Evolutionary conservation across 2,113 vertebrate species (phyloP).

Genomic region (Glareola pratincola): DNA sequence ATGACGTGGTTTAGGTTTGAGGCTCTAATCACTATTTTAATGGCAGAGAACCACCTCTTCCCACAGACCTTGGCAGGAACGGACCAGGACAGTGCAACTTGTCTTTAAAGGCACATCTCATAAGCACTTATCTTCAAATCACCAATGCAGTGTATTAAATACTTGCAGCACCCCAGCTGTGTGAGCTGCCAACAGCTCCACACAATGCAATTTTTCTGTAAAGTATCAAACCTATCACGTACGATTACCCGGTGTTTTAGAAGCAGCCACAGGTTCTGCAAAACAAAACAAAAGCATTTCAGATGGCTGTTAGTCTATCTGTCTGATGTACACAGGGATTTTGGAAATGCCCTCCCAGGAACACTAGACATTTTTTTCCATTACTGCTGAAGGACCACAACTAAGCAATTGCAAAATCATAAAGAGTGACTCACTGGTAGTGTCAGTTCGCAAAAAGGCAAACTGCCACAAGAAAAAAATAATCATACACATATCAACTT

Average conservation of each 20-base stretch:
- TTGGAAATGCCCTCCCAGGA: not conserved
- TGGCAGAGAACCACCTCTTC: not conserved
- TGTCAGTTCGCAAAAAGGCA: constrained; percentile 39
- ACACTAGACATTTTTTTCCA: not conserved
- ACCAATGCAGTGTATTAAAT: not conserved
- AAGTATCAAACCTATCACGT: not conserved
- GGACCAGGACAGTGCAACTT: not conserved
- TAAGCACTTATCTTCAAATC: not conserved
- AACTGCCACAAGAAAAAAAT: not conserved
- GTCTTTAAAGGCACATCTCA: not conserved
- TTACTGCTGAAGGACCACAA: constrained; percentile 34
- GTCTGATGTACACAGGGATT: not conserved
- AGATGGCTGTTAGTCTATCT: not conserved
- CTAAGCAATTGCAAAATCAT: constrained; percentile 19
- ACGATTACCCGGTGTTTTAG: not conserved
- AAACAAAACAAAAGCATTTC: not conserved
- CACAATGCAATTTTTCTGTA: not conserved
- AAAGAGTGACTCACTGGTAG: constrained; percentile 24
- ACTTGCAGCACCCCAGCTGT: not conserved
- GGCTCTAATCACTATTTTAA: not conserved
- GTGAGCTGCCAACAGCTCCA: not conserved
- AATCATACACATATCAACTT: not conserved
- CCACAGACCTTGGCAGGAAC: not conserved
- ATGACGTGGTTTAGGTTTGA: not conserved
- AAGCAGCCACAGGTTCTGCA: not conserved